Percentiles rank a stretch among this genome's conserved stretches.
Evolutionary conservation across 2,797 vertebrate genomes (phyloP).

Genomic region (Periparus ater): DNA sequence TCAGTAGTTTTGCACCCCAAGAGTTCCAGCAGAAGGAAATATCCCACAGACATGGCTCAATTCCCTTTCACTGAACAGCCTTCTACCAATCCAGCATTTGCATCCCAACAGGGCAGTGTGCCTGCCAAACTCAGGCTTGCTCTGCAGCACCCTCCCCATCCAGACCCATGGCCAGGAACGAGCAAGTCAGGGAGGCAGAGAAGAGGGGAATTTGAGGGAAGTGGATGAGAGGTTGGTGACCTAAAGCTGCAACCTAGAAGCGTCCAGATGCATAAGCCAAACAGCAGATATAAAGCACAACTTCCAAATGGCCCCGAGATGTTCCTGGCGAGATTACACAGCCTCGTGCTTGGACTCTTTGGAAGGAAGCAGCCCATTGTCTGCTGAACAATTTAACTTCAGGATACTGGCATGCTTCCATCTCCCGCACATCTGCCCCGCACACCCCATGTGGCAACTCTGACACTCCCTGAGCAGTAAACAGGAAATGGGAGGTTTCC

Average conservation of each 20-base stretch:
- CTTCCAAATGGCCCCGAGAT: not conserved
- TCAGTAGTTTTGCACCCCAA: not conserved
- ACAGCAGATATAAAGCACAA: constrained; percentile 15
- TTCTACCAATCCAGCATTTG: not conserved
- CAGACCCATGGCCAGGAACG: rapidly evolving
- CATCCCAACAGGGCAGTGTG: not conserved
- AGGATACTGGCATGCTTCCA: not conserved
- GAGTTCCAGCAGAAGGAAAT: not conserved
- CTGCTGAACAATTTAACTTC: not conserved
- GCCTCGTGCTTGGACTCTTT: constrained; percentile 12
- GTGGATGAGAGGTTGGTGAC: rapidly evolving
- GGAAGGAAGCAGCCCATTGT: not conserved
- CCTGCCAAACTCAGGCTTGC: not conserved
- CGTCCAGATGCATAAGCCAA: not conserved
- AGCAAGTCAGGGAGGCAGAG: not conserved
- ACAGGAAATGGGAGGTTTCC: not conserved
- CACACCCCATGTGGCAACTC: rapidly evolving
- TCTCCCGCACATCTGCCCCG: not conserved
- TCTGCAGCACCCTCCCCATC: not conserved
- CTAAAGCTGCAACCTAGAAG: not conserved
- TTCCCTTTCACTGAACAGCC: not conserved
- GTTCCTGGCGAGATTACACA: not conserved
- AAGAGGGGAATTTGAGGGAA: not conserved
- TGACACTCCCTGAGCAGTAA: not conserved
- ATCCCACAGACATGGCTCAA: not conserved